These are phyloP conservation scores for Agriotes lineatus DNA, from an alignment of 2,888 invertebrate genomes.

Conservation along the genomic window DNA sequence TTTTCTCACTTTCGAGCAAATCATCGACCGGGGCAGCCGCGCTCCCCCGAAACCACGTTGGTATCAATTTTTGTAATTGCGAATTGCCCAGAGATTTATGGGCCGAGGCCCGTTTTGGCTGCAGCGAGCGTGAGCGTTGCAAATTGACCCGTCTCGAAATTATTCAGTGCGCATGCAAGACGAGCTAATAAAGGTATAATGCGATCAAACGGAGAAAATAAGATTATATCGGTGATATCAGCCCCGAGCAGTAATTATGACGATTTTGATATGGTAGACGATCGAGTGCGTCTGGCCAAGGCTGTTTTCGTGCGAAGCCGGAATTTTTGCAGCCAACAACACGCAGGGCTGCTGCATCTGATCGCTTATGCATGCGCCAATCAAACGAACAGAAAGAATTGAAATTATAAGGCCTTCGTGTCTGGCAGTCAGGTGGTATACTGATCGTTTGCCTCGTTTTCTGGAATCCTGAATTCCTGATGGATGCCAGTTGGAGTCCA, in stretches of 20 bases:
- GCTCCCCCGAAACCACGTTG: too few relatives aligned
- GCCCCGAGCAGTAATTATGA: slow-evolving; percentile 52
- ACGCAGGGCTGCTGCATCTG: slow-evolving; percentile 47
- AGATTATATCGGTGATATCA: slow-evolving; percentile 56
- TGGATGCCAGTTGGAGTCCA: too few relatives aligned
- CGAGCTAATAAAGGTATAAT: slow-evolving; percentile 50
- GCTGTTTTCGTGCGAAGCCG: slow-evolving; percentile 1
- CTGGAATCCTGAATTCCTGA: too few relatives aligned
- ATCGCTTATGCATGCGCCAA: slow-evolving; percentile 57
- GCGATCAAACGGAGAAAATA: slow-evolving; percentile 54
- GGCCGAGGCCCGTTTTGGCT: too few relatives aligned
- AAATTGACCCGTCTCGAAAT: slow-evolving; percentile 36
- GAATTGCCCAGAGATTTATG: too few relatives aligned
- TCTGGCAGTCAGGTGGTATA: slow-evolving; percentile 55
- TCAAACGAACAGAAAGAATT: slow-evolving; percentile 52
- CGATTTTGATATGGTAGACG: slow-evolving; percentile 51
- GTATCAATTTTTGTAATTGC: too few relatives aligned
- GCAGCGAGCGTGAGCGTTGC: slow-evolving; percentile 30
- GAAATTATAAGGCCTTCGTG: slow-evolving; percentile 54
- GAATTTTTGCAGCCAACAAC: slow-evolving; percentile 30
- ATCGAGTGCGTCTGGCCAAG: slow-evolving; percentile 41
- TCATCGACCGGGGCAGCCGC: too few relatives aligned
- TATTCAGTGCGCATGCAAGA: slow-evolving; percentile 35
- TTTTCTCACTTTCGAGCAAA: too few relatives aligned
- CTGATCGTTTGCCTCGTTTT: slow-evolving; percentile 35